A percentile compares a stretch with the other conserved stretches of the same genome.
phyloP scores from a whole-genome alignment of 2,113 vertebrate genomes.

The Neodon shergylaensis region DNA sequence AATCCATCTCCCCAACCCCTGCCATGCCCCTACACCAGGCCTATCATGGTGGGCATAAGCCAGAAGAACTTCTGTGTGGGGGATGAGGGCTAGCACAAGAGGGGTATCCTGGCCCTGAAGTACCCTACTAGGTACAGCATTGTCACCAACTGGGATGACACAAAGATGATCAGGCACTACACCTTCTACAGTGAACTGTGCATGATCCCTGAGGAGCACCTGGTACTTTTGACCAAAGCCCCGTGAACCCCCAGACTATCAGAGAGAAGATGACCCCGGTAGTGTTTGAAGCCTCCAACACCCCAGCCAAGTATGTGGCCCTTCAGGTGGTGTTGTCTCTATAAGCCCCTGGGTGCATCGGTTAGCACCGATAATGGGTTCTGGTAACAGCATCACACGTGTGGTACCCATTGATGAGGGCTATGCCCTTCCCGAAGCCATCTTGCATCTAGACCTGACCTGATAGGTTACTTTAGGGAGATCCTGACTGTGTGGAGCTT shows the following conservation, averaged over 20 bases:
- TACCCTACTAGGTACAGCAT: neutral
- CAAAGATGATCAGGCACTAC: neutral
- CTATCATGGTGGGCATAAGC: neutral
- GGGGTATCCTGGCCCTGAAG: neutral
- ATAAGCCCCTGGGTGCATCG: neutral
- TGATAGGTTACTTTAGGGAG: neutral
- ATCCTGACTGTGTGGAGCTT: neutral
- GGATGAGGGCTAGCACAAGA: neutral
- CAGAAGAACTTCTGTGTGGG: neutral
- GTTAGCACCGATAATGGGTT: neutral
- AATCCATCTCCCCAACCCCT: neutral
- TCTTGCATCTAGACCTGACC: neutral
- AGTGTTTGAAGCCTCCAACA: neutral
- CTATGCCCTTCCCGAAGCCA: neutral
- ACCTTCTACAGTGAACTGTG: neutral
- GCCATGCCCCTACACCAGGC: neutral
- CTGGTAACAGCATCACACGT: neutral
- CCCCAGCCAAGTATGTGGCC: neutral
- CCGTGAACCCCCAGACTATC: neutral
- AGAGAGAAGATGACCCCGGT: neutral
- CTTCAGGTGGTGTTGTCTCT: neutral
- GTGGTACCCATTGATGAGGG: neutral
- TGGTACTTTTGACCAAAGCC: neutral
- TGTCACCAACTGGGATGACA: neutral
- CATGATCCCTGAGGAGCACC: neutral